A percentile compares a stretch with the other conserved stretches of the same genome.
Evolutionary conservation across 2,888 invertebrate species (phyloP).

Genomic region (Perizoma flavofasciatum): DNA sequence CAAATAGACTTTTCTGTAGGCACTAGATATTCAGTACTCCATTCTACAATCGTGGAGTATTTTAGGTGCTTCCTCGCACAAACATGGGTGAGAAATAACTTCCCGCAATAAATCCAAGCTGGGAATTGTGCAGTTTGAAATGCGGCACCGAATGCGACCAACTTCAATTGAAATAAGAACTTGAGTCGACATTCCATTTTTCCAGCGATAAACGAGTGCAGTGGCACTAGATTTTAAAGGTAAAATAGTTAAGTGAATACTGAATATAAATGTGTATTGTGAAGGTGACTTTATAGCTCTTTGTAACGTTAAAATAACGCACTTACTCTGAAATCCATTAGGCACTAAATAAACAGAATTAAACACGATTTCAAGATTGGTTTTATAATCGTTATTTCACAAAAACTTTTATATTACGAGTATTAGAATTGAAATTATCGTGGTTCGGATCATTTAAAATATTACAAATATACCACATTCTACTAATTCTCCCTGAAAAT

Average conservation of each 20-base stretch:
- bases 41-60: conserved; percentile 30
- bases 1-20: background rate
- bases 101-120: conserved; percentile 55
- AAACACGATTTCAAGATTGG: too few species aligned
- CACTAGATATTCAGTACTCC: conserved; percentile 20
- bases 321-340: too few species aligned
- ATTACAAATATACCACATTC: too few species aligned
- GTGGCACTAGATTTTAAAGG: conserved; percentile 27
- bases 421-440: too few species aligned
- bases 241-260: conserved; percentile 12
- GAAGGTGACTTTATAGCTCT: background rate
- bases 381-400: too few species aligned
- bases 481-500: too few species aligned
- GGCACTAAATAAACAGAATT: too few species aligned
- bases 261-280: background rate
- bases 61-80: conserved; percentile 33
- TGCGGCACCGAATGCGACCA: conserved; percentile 52
- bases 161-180: conserved; percentile 64
- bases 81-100: conserved; percentile 52
- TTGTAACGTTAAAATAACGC: too few species aligned
- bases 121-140: conserved; percentile 53
- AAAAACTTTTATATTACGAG: too few species aligned
- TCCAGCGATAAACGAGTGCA: conserved; percentile 47
- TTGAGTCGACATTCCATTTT: conserved; percentile 51
- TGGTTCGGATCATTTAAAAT: too few species aligned